phyloP scores from a whole-genome alignment of 2,888 invertebrate species.

The Dusona sp. region DNA sequence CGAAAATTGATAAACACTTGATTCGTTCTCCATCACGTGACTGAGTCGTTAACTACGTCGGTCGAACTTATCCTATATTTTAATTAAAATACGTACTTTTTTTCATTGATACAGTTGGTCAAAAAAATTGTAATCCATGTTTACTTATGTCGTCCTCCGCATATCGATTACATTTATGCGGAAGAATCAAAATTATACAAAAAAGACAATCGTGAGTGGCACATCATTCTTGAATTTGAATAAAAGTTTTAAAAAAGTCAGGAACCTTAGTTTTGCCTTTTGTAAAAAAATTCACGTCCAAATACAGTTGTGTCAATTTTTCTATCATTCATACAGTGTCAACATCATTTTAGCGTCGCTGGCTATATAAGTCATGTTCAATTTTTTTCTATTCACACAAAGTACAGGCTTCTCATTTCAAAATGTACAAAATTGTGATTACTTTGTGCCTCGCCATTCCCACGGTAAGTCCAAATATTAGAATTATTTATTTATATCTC shows the following conservation, averaged over 20 bases:
- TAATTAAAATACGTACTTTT: not conserved
- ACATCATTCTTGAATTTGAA: not conserved
- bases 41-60: not conserved
- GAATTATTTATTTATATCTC: not conserved
- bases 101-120: conserved; percentile 15
- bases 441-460: not conserved
- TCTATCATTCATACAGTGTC: not conserved
- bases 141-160: not conserved
- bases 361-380: not conserved
- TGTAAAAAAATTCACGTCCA: not conserved
- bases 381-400: not conserved
- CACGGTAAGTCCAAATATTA: not conserved
- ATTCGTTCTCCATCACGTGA: not conserved
- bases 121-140: not conserved
- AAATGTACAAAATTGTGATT: conserved; percentile 5
- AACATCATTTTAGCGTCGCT: not conserved
- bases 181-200: not conserved
- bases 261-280: not conserved
- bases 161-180: not conserved
- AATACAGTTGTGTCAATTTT: not conserved
- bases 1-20: not conserved
- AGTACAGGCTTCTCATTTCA: not conserved
- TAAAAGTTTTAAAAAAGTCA: not conserved
- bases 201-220: not conserved
- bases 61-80: not conserved